phyloP scores from a whole-genome alignment of 2,113 vertebrate genomes.

The Rhea pennata region DNA sequence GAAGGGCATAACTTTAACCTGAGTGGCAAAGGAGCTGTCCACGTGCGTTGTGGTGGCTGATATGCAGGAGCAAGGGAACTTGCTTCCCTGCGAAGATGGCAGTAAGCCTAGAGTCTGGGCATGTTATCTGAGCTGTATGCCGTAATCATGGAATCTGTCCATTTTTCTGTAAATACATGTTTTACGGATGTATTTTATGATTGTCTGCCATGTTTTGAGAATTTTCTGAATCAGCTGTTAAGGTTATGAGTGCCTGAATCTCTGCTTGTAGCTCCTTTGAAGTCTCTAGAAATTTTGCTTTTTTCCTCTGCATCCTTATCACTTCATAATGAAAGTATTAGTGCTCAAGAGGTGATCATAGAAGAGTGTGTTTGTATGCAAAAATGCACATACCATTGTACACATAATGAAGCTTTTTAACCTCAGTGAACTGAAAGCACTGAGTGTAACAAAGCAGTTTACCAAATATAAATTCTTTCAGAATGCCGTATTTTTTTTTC shows the following conservation, averaged over 20 bases:
- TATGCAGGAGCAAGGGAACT: accelerated
- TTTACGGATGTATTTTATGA: neutral
- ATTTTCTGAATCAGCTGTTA: neutral
- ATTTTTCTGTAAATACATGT: neutral
- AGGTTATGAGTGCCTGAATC: neutral
- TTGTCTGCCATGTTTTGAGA: neutral
- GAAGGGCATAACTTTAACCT: neutral
- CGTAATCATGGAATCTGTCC: neutral
- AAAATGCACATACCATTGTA: neutral
- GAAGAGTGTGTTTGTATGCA: neutral
- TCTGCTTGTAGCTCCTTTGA: neutral
- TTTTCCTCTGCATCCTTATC: neutral
- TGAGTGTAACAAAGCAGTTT: slow-evolving; percentile 22
- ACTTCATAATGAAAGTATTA: neutral
- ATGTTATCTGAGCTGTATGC: neutral
- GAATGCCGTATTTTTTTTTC: slow-evolving; percentile 36
- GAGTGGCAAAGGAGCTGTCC: neutral
- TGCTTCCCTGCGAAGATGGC: neutral
- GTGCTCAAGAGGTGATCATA: neutral
- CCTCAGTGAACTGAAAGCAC: neutral
- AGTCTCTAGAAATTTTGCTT: neutral
- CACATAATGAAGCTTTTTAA: neutral
- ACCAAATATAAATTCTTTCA: slow-evolving; percentile 23
- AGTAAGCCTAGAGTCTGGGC: neutral
- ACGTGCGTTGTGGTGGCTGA: neutral